Evolutionary conservation across 1,140 invertebrate genomes (phyloP), one percentile per base, ranked within the genome.

Genomic region (Eriocheir sinensis): DNA sequence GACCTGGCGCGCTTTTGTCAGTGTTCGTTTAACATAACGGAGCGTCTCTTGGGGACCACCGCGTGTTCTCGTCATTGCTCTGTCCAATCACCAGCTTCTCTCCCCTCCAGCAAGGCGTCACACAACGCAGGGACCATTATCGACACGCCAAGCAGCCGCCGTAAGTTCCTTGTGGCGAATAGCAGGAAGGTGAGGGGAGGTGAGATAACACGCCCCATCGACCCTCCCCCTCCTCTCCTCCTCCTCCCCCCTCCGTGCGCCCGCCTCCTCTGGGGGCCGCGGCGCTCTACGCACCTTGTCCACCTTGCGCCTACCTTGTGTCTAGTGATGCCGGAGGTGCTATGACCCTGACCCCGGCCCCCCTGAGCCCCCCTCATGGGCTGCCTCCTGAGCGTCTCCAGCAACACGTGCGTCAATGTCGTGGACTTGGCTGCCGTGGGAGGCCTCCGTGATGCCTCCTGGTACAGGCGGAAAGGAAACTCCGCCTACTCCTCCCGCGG

Each of bases 351-450:
- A 80, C 81, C n/a, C 60, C 27, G 12, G 27, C 60, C 60, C 27
- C 60, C 12, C 60, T 21, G 48, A 6, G 41, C 83, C 38, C 53
- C 40, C 95, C 89, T 79, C 85, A 95, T 95, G 95, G 95, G 95
- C 86, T 95, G 95, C 95, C 92, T 95, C 72, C 36, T 95, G 79
- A 95, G 95, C 34, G 95, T 95, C 79, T 93, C 95, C 0, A 93
- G 95, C 80, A 95, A 95, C 79, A 93, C 95, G 36, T 95, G 95
- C 92, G 92, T 93, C 91, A 95, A 95, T 60, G 86, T 93, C 36
- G 86, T 95, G 34, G 92, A 95, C 44, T 83, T 93, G 89, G 92
- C 91, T n/a, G 91, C 85, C 27, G 91, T 95, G 12, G 92, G 95
- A 17, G 95, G 32, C 44, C 36, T 95, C 38, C 44, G 79, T 38